Conservation (phyloP, 2,113 vertebrate species). For the Heterochromis multidens region DNA sequence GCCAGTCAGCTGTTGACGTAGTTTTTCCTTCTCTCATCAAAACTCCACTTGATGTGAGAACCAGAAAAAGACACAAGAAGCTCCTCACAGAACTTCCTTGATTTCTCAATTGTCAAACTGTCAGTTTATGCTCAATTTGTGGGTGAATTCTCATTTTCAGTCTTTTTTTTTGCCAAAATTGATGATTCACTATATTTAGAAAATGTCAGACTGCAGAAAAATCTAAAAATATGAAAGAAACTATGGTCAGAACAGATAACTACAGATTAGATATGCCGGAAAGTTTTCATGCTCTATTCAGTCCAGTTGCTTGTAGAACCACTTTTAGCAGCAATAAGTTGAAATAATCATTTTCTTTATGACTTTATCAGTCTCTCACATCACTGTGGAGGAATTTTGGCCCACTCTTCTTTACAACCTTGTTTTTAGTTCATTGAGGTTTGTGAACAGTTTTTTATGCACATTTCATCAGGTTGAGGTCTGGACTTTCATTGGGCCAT, state of each 20-base stretch:
- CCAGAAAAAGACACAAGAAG: neutral
- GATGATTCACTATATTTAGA: neutral
- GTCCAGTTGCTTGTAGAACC: too few relatives aligned
- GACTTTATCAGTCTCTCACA: neutral
- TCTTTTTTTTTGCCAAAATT: accelerated
- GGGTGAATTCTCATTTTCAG: neutral
- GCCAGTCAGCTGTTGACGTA: neutral
- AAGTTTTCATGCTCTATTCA: too few relatives aligned
- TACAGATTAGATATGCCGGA: neutral
- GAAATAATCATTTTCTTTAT: neutral
- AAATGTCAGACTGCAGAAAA: neutral
- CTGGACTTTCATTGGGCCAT: neutral
- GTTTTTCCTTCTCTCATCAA: neutral
- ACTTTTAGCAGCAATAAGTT: too few relatives aligned
- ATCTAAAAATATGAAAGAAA: neutral
- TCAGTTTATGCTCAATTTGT: neutral
- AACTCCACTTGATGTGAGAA: neutral
- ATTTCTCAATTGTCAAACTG: neutral
- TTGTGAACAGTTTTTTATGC: neutral
- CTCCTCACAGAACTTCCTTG: neutral
- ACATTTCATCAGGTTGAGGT: neutral
- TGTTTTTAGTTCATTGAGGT: neutral
- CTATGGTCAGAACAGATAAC: neutral
- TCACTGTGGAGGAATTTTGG: neutral
- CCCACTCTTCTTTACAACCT: neutral